Evolutionary conservation across 2,113 vertebrate species (phyloP).

Genomic region (Otus sunia): DNA sequence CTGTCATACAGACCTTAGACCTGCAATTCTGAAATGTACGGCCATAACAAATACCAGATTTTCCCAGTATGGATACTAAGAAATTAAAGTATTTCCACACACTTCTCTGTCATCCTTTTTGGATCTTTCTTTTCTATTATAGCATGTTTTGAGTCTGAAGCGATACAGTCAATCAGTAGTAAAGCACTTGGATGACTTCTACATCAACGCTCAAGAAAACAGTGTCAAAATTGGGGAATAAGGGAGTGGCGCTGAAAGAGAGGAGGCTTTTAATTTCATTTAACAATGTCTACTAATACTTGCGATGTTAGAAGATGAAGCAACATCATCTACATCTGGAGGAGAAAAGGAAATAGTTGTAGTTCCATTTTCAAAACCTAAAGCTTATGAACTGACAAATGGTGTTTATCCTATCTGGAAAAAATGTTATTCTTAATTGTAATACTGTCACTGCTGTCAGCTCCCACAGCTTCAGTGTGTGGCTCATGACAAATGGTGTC

Average conservation of each 20-base stretch:
- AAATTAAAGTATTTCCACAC: neutral
- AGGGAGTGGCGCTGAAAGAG: neutral
- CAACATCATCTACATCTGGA: constrained; percentile 5
- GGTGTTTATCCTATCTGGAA: constrained; percentile 44
- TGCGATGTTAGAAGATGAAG: constrained; percentile 1
- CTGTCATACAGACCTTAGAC: neutral
- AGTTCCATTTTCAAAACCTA: constrained; percentile 28
- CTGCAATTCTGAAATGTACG: neutral
- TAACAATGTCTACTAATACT: neutral
- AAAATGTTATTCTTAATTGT: constrained; percentile 41
- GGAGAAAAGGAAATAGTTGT: neutral
- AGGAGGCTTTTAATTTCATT: neutral
- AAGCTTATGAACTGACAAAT: constrained; percentile 40
- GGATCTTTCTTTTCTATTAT: neutral
- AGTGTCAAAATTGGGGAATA: neutral
- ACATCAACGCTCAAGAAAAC: neutral
- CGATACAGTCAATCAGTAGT: neutral
- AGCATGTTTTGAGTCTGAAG: neutral
- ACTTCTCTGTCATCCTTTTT: neutral
- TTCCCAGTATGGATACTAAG: neutral
- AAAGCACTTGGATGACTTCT: neutral
- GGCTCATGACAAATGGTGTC: constrained; percentile 1
- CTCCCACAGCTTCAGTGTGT: constrained; percentile 11
- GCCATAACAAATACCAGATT: neutral
- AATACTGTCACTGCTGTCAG: constrained; percentile 28